These are phyloP conservation scores for Ariolimax columbianus DNA, from an alignment of 2,888 invertebrate genomes.

Conservation along the genomic window DNA sequence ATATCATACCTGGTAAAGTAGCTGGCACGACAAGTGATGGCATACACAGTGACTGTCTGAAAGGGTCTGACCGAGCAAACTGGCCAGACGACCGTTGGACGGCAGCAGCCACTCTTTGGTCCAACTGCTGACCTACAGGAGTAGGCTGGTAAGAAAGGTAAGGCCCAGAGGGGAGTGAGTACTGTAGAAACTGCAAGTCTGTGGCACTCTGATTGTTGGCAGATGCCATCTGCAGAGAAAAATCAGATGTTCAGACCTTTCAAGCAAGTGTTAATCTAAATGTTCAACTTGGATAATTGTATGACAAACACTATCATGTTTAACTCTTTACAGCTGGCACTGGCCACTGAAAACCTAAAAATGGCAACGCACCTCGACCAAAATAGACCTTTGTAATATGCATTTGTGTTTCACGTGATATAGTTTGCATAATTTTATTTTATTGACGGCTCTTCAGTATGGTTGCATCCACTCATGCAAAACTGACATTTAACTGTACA, in stretches of 20 bases:
- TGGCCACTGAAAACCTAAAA: too few species aligned
- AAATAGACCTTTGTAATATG: too few species aligned
- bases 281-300: neutral
- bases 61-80: conserved; percentile 84
- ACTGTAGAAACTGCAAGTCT: conserved; percentile 82
- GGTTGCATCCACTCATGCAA: too few species aligned
- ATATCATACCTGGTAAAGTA: conserved; percentile 84
- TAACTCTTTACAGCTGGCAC: too few species aligned
- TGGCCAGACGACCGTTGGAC: conserved; percentile 74
- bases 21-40: conserved; percentile 92
- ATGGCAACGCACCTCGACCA: too few species aligned
- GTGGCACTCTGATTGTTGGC: conserved; percentile 65
- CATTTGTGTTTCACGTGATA: too few species aligned
- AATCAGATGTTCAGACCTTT: neutral
- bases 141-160: conserved; percentile 78
- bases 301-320: too few species aligned
- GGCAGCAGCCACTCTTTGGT: conserved; percentile 72
- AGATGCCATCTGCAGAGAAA: conserved; percentile 58
- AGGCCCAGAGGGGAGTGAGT: conserved; percentile 85
- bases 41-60: conserved; percentile 91
- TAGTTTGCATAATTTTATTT: too few species aligned
- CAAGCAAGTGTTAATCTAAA: neutral
- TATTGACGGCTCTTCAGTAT: too few species aligned
- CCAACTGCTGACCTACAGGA: conserved; percentile 69
- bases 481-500: too few species aligned